A percentile compares a stretch with the other conserved stretches of the same genome.
Conservation (phyloP, 2,888 invertebrate species). For the Phortica okadai region DNA sequence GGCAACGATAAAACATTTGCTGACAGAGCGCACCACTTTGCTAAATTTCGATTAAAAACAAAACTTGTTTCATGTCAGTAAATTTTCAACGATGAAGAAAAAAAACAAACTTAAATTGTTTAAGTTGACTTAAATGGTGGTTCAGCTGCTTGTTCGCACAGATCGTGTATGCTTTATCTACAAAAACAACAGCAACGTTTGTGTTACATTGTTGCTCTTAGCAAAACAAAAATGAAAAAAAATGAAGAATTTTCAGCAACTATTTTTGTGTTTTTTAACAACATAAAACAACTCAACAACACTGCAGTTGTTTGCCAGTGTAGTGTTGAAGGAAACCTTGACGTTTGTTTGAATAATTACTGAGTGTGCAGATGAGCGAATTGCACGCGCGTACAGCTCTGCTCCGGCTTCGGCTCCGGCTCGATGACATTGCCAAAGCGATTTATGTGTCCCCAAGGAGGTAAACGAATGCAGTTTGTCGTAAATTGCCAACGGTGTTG, state of each 20-base stretch:
- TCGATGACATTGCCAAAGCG: constrained; percentile 4
- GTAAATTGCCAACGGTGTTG: constrained; percentile 17
- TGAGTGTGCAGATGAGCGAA: constrained; percentile 6
- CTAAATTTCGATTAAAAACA: background rate
- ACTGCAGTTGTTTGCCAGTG: background rate
- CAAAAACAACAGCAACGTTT: background rate
- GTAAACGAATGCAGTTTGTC: constrained; percentile 19
- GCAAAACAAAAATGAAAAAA: background rate
- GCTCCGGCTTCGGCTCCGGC: too few species aligned
- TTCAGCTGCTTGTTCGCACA: background rate
- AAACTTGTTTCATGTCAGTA: background rate
- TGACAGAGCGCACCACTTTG: too few species aligned
- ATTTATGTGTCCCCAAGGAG: constrained; percentile 30
- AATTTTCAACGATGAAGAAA: background rate
- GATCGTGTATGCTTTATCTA: background rate
- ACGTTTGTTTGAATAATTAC: constrained; percentile 25
- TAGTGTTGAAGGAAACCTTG: constrained; percentile 22
- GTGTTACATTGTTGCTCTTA: background rate
- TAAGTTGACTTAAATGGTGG: background rate
- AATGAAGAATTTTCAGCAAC: background rate
- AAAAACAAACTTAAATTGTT: constrained; percentile 25
- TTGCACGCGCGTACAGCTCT: background rate
- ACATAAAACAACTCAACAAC: background rate
- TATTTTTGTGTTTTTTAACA: background rate
- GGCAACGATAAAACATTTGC: too few species aligned